A percentile compares a stretch with the other conserved stretches of the same genome.
Evolutionary conservation across 2,797 vertebrate genomes (phyloP).

Genomic region (Podarcis siculus): DNA sequence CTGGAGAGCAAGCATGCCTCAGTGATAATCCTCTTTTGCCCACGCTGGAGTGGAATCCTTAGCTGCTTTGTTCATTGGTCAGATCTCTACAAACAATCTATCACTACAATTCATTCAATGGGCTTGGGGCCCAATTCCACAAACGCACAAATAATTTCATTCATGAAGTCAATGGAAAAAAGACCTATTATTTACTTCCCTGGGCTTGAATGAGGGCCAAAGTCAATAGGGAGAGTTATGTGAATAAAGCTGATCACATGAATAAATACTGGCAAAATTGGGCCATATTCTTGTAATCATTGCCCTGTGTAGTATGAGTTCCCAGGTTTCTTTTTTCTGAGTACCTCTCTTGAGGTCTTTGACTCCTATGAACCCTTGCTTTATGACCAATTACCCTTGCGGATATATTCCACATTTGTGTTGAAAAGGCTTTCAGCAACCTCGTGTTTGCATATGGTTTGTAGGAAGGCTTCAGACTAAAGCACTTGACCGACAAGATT

Average conservation of each 20-base stretch:
- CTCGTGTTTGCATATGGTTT: neutral
- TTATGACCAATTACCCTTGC: neutral
- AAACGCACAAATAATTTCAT: conserved; percentile 49
- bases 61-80: conserved; percentile 66
- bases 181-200: conserved; percentile 12
- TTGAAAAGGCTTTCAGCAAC: neutral
- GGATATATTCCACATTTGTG: neutral
- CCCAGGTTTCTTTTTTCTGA: neutral
- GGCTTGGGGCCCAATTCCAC: conserved; percentile 54
- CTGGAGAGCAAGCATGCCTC: conserved; percentile 50
- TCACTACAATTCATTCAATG: conserved; percentile 59
- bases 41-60: conserved; percentile 67
- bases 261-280: conserved; percentile 33
- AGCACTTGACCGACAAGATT: neutral
- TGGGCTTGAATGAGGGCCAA: neutral
- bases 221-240: conserved; percentile 3
- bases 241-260: conserved; percentile 43
- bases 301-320: neutral
- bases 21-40: conserved; percentile 68
- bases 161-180: conserved; percentile 24
- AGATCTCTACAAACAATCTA: conserved; percentile 53
- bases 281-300: neutral
- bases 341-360: neutral
- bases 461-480: neutral
- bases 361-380: neutral